phyloP scores from a whole-genome alignment of 2,797 vertebrate genomes.

The Aplochiton taeniatus region DNA sequence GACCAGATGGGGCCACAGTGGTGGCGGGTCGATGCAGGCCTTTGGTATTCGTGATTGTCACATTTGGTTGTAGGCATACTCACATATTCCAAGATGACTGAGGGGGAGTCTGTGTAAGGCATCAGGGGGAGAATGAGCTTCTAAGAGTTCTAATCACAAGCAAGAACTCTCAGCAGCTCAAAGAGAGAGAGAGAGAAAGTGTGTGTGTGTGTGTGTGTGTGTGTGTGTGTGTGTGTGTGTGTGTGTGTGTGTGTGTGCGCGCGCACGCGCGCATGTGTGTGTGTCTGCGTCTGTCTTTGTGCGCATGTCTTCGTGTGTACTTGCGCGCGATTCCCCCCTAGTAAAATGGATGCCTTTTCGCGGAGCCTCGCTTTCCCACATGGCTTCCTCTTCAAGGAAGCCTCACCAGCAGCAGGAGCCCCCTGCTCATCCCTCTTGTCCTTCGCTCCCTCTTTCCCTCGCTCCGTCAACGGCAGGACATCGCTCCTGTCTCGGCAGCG shows the following conservation, averaged over 20 bases:
- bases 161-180: neutral
- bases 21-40: conserved; percentile 27
- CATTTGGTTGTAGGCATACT: conserved; percentile 27
- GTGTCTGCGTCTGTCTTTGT: conserved; percentile 6
- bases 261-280: no score
- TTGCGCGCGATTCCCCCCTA: no score
- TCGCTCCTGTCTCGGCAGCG: conserved; percentile 35
- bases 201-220: neutral
- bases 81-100: no score
- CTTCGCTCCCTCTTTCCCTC: neutral
- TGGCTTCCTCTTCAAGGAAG: conserved; percentile 41
- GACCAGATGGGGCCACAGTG: conserved; percentile 18
- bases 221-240: neutral
- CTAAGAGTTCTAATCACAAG: neutral
- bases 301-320: no score
- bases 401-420: conserved; percentile 37
- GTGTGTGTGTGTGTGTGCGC: conserved; percentile 2
- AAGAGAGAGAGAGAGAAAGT: no score
- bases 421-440: neutral
- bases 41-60: conserved; percentile 43
- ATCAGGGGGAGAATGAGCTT: neutral
- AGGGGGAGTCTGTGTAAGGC: neutral
- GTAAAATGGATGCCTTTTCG: no score
- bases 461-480: conserved; percentile 1
- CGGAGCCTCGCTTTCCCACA: neutral